Evolutionary conservation across 2,888 invertebrate genomes (phyloP), one percentile per base, ranked within the genome.

Genomic region (Megastigmus dorsalis): DNA sequence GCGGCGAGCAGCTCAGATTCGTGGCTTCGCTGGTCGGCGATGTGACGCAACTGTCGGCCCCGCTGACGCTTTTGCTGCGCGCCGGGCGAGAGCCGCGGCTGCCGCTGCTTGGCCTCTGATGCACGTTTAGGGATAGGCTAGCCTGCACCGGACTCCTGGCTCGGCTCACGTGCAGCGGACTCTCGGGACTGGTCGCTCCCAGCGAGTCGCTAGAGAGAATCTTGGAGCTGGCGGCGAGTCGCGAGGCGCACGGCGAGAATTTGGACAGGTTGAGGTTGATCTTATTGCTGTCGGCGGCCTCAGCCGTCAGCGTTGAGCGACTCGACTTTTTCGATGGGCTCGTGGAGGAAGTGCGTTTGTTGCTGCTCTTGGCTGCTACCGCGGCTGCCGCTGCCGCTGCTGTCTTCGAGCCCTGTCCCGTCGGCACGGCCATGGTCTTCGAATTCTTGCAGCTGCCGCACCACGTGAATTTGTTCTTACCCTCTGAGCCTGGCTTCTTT

Each of bases 181-280:
- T 87, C 7, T 87, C 87, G 0, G 83, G 85, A 71, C 82, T 83
- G 3, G 41, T 55, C 4, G 18, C 67, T 0, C 36, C 68, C 2
- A 68, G 33, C 9, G 65, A 68, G 68, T 85, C 85, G 38, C 78
- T 84, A 2, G 86, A 82, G 1, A 88, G 78, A 55, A 87, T 87
- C 69, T 87, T 87, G 7, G 88, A 86, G 66, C 87, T 84, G 0
- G 88, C 86, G 0, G 87, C 87, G 10, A 88, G 77, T 28, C 88
- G 80, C 66, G 86, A 86, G 3, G 88, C 87, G 68, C 87, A 87
- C 0, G 88, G 87, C 26, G 88, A 88, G 72, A 86, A 87, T 76
- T 87, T 87, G n/a, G 87, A 85, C 63, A 86, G 54, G 65, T 85
- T 86, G 28, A 86, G 80, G 20, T 81, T 82, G 41, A 85, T 83